Evolutionary conservation across 2,888 invertebrate genomes (phyloP).

Genomic region (Chloroclysta siterata): DNA sequence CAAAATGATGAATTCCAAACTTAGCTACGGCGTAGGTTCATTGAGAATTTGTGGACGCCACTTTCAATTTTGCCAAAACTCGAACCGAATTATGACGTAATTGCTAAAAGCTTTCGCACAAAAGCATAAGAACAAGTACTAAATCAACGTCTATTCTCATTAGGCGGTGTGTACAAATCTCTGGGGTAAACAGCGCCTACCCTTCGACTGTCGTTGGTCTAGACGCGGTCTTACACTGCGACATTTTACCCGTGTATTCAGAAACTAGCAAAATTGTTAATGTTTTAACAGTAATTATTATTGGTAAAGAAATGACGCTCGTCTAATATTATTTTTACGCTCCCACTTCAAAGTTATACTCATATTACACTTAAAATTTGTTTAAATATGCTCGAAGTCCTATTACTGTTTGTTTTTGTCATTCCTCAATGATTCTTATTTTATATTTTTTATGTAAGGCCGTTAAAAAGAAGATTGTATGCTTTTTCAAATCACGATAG

Average conservation of each 20-base stretch:
- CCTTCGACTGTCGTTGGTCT: conserved; percentile 60
- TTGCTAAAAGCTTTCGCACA: conserved; percentile 58
- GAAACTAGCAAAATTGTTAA: neutral
- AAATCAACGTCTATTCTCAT: conserved; percentile 64
- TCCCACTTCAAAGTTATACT: too few relatives aligned
- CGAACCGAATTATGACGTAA: conserved; percentile 59
- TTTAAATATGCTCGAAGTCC: too few relatives aligned
- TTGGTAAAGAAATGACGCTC: neutral
- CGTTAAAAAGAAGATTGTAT: too few relatives aligned
- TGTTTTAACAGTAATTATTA: neutral
- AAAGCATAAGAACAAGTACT: conserved; percentile 47
- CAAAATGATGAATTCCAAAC: conserved; percentile 20
- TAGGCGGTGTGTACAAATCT: conserved; percentile 53
- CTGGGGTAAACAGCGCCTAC: conserved; percentile 55
- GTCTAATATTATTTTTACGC: too few relatives aligned
- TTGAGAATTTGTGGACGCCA: conserved; percentile 34
- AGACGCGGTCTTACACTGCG: conserved; percentile 54
- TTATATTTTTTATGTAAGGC: too few relatives aligned
- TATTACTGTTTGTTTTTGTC: too few relatives aligned
- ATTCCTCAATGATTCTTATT: too few relatives aligned
- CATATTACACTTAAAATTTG: too few relatives aligned
- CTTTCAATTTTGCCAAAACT: conserved; percentile 47
- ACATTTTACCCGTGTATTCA: conserved; percentile 32
- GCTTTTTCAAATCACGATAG: too few relatives aligned
- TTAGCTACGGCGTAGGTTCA: conserved; percentile 10